Conservation (phyloP, 1,140 invertebrate species). For the Colletes gigas region DNA sequence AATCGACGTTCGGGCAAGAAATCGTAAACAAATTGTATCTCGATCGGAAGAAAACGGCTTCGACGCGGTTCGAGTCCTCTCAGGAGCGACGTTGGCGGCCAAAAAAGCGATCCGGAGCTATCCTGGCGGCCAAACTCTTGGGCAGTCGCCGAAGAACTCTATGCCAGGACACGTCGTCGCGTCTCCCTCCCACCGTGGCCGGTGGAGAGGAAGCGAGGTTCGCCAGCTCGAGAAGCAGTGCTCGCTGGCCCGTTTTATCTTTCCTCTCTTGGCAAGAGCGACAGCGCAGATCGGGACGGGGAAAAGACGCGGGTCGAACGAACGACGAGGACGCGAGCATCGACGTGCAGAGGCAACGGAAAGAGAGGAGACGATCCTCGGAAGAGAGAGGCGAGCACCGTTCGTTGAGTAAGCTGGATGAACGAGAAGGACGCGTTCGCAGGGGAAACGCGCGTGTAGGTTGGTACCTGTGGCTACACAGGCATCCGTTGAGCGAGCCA, state of each 20-base stretch:
- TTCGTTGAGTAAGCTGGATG: slow-evolving; percentile 47
- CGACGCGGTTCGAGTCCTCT: too few relatives aligned
- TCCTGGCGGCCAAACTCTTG: background rate
- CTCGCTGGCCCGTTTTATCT: slow-evolving; percentile 67
- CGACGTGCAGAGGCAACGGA: background rate
- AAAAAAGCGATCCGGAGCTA: background rate
- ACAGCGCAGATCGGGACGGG: slow-evolving; percentile 23
- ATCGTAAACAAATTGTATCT: too few relatives aligned
- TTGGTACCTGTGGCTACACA: slow-evolving; percentile 44
- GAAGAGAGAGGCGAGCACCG: slow-evolving; percentile 39
- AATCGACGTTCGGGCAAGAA: too few relatives aligned
- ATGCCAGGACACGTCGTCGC: slow-evolving; percentile 14
- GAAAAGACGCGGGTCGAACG: slow-evolving; percentile 19
- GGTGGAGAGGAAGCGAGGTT: slow-evolving; percentile 44
- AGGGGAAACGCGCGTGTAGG: slow-evolving; percentile 16
- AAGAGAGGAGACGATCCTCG: slow-evolving; percentile 13
- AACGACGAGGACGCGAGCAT: slow-evolving; percentile 36
- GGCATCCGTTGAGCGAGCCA: slow-evolving; percentile 73
- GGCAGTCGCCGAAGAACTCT: background rate
- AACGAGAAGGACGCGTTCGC: slow-evolving; percentile 44
- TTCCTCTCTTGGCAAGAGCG: slow-evolving; percentile 53
- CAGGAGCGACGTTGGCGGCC: too few relatives aligned
- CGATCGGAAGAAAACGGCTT: too few relatives aligned
- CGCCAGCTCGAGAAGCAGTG: slow-evolving; percentile 23
- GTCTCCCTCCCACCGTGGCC: slow-evolving; percentile 4